A percentile compares a stretch with the other conserved stretches of the same genome.
Conservation (phyloP, 2,797 vertebrate species). For the Pantherophis vulpinus region DNA sequence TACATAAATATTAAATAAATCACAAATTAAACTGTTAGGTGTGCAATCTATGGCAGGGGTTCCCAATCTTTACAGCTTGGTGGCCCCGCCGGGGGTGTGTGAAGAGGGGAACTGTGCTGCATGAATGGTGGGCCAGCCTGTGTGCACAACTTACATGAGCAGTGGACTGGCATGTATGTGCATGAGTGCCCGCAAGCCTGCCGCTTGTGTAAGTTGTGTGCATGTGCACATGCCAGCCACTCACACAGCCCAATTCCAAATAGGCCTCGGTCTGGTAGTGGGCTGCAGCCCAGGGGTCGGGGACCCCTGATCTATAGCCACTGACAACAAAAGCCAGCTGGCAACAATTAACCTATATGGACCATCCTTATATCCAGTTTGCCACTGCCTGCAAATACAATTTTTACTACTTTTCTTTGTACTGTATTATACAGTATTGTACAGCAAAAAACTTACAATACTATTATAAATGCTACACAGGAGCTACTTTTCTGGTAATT, state of each 20-base stretch:
- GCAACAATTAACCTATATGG: not conserved
- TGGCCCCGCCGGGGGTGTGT: too few species aligned
- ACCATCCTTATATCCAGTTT: not conserved
- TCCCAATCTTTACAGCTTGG: too few species aligned
- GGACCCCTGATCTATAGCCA: not conserved
- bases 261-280: too few species aligned
- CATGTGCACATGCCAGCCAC: too few species aligned
- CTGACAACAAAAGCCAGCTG: not conserved
- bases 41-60: not conserved
- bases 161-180: too few species aligned
- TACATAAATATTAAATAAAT: not conserved
- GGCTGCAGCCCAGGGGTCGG: too few species aligned
- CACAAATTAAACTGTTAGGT: not conserved
- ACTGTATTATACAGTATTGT: not conserved
- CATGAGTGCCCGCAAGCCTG: too few species aligned
- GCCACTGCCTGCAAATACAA: not conserved
- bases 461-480: not conserved
- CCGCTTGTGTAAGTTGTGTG: too few species aligned
- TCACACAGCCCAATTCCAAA: too few species aligned
- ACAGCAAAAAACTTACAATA: not conserved
- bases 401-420: not conserved
- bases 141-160: not conserved
- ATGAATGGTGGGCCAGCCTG: too few species aligned
- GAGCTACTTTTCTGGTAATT: not conserved
- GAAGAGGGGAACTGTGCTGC: too few species aligned